A percentile compares a stretch with the other conserved stretches of the same genome.
These are phyloP conservation scores for Turritopsis rubra DNA, from an alignment of 30 jellyfish, hydroid and myxozoan genomes.

Conservation along the genomic window DNA sequence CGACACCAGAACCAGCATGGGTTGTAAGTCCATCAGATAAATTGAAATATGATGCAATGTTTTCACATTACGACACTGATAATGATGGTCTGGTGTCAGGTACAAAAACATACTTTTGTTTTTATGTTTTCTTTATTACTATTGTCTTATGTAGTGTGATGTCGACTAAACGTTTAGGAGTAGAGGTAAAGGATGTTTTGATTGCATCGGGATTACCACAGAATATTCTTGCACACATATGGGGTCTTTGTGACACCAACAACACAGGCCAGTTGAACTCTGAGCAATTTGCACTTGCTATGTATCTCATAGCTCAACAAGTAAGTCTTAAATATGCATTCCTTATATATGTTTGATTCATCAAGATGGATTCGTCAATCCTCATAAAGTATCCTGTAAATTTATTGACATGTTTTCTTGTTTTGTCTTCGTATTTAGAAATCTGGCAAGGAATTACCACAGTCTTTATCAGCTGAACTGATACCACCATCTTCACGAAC, in stretches of 20 bases:
- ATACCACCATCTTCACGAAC: conserved; percentile 76
- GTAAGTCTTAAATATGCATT: neutral
- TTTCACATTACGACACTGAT: conserved; percentile 58
- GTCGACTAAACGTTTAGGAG: conserved; percentile 35
- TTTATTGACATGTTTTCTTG: neutral
- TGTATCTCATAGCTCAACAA: conserved; percentile 50
- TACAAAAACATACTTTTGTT: neutral
- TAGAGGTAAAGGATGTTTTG: conserved; percentile 63
- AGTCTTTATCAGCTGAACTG: conserved; percentile 55
- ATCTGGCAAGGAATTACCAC: conserved; percentile 76
- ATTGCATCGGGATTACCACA: conserved; percentile 85
- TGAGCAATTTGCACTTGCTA: conserved; percentile 90
- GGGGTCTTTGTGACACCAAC: conserved; percentile 85
- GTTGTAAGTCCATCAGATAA: conserved; percentile 70
- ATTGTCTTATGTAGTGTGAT: neutral
- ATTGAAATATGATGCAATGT: conserved; percentile 53
- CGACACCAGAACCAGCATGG: conserved; percentile 40
- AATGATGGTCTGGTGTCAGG: conserved; percentile 90
- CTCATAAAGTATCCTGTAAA: neutral
- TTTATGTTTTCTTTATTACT: neutral
- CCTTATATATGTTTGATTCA: neutral
- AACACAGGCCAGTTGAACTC: conserved; percentile 69
- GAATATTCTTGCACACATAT: conserved; percentile 73
- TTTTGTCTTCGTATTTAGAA: conserved; percentile 33
- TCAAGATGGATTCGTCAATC: neutral